Evolutionary conservation across 1,140 invertebrate genomes (phyloP).

Genomic region (Dolichoris vasculosae): DNA sequence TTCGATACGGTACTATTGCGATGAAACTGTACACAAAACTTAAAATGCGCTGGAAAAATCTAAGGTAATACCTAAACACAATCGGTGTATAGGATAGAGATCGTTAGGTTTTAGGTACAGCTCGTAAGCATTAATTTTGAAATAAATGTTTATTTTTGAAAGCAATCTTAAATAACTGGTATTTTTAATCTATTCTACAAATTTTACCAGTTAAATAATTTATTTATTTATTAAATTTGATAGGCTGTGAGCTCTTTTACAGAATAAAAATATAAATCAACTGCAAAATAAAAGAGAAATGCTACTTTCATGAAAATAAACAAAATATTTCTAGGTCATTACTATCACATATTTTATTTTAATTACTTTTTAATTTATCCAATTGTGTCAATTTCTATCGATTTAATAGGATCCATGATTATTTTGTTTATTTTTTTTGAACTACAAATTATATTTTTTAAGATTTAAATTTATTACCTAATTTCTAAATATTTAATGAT

Average conservation of each 20-base stretch:
- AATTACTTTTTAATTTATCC: neutral
- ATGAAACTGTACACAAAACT: conserved; percentile 55
- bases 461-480: conserved; percentile 4
- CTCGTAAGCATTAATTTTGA: conserved; percentile 73
- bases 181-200: conserved; percentile 51
- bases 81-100: conserved; percentile 65
- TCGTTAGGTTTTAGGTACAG: conserved; percentile 68
- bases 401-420: neutral
- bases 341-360: conserved; percentile 3
- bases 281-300: conserved; percentile 28
- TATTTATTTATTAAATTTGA: conserved; percentile 50
- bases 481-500: neutral
- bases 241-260: conserved; percentile 48
- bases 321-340: conserved; percentile 45
- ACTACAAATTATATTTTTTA: neutral
- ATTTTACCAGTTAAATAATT: conserved; percentile 45
- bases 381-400: neutral
- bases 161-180: conserved; percentile 63
- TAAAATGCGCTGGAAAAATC: conserved; percentile 58
- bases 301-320: conserved; percentile 45
- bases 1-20: conserved; percentile 60
- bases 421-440: conserved; percentile 17
- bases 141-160: conserved; percentile 74
- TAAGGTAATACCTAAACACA: conserved; percentile 63
- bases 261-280: conserved; percentile 41